Evolutionary conservation across 2,888 invertebrate species (phyloP), one percentile per base, ranked within the genome.

Genomic region (Agonopterix subpropinquella): DNA sequence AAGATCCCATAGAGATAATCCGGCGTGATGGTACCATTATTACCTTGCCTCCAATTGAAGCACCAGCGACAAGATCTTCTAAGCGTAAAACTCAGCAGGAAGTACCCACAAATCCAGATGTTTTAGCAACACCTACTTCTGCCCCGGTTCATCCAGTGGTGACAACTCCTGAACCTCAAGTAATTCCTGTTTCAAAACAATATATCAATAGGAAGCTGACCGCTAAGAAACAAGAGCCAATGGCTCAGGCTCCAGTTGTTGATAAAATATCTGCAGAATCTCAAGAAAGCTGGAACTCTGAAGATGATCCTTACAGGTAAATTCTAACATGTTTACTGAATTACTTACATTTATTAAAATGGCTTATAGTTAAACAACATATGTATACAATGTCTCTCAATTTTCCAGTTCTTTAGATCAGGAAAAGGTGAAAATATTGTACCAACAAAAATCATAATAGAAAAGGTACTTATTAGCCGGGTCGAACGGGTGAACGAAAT

Each of bases 271-370:
- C 89, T 51, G 86, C 82, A 43, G 91, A 91, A 65, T 92, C 92
- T 49, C 91, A 91, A 66, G 93, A 91, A 57, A 91, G 90, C 71
- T 91, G 91, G 73, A 93, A 93, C 77, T 95, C 95, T n/a, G 96
- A 97, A 80, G 97, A 97, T 82, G 97, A 98, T 89, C 97, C 97
- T 8, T 93, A 95, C 67, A 94, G 91, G 91, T 91, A 78, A 56
- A 58, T 11, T 13, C 8, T 42, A 42, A 28, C 4, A 4, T 28
- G 28, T 28, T 28, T 28, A 28, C 28, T 28, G 7, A 28, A 42
- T 13, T 11, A 11, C 11, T 11, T 42, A 42, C 7, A 10, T 37
- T 10, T n/a, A 37, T 8, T 37, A 18, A 18, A 18, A 18, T 18
- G 18, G 18, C 15, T 15, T 3, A 43, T 43, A 10, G 11, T 39